Evolutionary conservation across 92 coral and sea anemone genomes (phyloP), one percentile per base, ranked within the genome.

Genomic region (Phenganax subtilis): DNA sequence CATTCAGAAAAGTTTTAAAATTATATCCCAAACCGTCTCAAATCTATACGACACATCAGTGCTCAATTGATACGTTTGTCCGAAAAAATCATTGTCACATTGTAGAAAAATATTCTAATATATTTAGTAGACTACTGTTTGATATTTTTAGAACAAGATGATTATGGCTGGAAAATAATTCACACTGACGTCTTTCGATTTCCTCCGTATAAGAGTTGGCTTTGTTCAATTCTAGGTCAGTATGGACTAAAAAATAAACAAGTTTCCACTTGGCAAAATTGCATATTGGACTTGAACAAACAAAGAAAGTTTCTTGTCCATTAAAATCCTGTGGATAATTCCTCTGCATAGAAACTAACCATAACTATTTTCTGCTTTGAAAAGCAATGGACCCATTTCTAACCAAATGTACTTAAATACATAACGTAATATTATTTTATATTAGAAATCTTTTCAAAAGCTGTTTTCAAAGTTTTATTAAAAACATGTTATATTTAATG

Each of bases 141-240:
- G 44, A 47, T 72, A n/a, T 78, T 63, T 51, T 78, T 51, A 78
- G 82, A 78, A 56, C 87, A 87, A 27, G 98, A 94, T 88, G 98
- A 94, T 31, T 93, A 89, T 87, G 98, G 98, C 7, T 94, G 98
- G 98, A 94, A 94, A 87, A 94, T 94, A 52, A 85, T 92, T 30
- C 97, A 92, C 73, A 88, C 96, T 11, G 98, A 94, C 77, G 98
- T 94, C 16, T 94, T 94, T 81, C 87, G 98, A 60, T 92, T 92
- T 82, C 98, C 98, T 16, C 98, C 91, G 1, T 87, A 90, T 86
- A 94, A 94, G 83, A 93, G 98, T 77, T 90, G 92, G 89, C 89
- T 92, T 6, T 94, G 97, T 92, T 97, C 98, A 15, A 90, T 94
- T 53, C 87, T 94, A 29, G 98, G 98, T 93, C 56, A 82, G 92